Percentiles rank a stretch among this genome's conserved stretches.
phyloP scores from a whole-genome alignment of 2,888 invertebrate genomes.

The Erynnis tages region DNA sequence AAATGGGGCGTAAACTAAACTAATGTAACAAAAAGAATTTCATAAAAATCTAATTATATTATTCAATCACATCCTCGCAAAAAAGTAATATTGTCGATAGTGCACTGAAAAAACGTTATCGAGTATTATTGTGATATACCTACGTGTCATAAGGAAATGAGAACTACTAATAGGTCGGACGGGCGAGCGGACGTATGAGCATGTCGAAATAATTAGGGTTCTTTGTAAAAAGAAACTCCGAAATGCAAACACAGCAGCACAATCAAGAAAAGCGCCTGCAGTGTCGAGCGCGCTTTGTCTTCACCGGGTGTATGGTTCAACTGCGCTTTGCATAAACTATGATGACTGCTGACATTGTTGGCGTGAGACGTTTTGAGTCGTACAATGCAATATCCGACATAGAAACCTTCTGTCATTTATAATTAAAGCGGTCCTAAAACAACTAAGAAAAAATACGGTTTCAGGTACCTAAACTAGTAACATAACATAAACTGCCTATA shows the following conservation, averaged over 20 bases:
- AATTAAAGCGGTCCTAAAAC: slow-evolving; percentile 11
- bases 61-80: slow-evolving; percentile 20
- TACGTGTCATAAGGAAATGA: slow-evolving; percentile 10
- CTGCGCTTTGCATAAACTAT: slow-evolving; percentile 27
- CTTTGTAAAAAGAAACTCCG: slow-evolving; percentile 22
- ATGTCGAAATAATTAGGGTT: slow-evolving; percentile 26
- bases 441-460: not conserved
- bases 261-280: slow-evolving; percentile 27
- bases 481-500: too few species aligned
- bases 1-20: too few species aligned
- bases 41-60: slow-evolving; percentile 2
- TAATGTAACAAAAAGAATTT: too few species aligned
- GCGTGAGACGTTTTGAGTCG: slow-evolving; percentile 20
- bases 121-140: slow-evolving; percentile 16
- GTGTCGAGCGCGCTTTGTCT: slow-evolving; percentile 23
- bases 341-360: slow-evolving; percentile 23
- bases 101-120: slow-evolving; percentile 15
- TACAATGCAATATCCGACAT: slow-evolving; percentile 21
- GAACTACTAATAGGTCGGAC: slow-evolving; percentile 22
- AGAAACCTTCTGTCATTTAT: slow-evolving; percentile 14
- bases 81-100: slow-evolving; percentile 12
- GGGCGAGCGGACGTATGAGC: slow-evolving; percentile 13
- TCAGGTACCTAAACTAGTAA: too few species aligned
- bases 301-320: slow-evolving; percentile 21
- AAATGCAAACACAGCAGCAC: slow-evolving; percentile 23